phyloP scores from a whole-genome alignment of 2,797 vertebrate genomes.

The Glyptemys insculpta region DNA sequence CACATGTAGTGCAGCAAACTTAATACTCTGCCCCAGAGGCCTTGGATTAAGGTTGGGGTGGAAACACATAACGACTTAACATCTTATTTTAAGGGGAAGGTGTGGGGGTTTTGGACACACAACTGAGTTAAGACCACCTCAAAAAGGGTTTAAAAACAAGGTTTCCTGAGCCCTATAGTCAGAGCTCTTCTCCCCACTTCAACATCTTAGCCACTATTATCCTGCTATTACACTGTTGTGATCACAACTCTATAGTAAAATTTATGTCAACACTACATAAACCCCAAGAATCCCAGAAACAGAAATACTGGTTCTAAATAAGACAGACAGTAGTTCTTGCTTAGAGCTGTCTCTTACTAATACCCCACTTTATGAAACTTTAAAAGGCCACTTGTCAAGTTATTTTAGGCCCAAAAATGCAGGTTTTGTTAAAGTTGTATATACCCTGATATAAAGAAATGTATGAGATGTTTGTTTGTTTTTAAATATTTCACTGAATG shows the following conservation, averaged over 20 bases:
- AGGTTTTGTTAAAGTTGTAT: background rate
- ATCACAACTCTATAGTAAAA: background rate
- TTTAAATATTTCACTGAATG: background rate
- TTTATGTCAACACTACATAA: rapidly evolving
- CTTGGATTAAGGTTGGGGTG: rapidly evolving
- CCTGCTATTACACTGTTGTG: background rate
- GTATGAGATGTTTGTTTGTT: too few species aligned
- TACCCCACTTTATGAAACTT: rapidly evolving
- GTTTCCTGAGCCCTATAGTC: background rate
- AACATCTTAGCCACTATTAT: background rate
- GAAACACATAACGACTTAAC: background rate
- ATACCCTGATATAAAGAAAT: background rate
- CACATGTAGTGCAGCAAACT: rapidly evolving
- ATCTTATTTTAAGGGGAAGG: background rate
- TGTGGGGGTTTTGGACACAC: background rate
- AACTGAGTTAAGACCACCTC: background rate
- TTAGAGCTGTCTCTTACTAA: background rate
- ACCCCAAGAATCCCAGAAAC: rapidly evolving
- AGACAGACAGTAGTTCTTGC: background rate
- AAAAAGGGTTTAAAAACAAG: background rate
- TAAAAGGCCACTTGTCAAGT: rapidly evolving
- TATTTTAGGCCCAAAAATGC: background rate
- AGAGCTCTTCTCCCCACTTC: rapidly evolving
- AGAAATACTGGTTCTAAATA: background rate
- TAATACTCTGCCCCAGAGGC: background rate